Conservation (phyloP, 2,113 vertebrate species). For the Jacana jacana region DNA sequence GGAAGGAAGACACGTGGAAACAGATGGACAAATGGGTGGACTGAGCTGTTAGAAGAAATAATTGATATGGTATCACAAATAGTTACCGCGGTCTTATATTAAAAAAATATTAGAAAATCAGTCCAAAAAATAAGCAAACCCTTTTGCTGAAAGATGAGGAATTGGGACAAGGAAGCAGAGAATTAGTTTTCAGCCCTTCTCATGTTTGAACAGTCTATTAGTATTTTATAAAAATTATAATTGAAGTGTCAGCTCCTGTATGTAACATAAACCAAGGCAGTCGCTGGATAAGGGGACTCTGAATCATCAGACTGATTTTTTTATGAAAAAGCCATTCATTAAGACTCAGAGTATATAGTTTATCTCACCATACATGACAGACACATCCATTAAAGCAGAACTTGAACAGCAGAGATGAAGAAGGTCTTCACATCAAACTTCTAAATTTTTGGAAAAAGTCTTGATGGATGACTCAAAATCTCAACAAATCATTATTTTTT, state of each 20-base stretch:
- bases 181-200: not conserved
- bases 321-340: not conserved
- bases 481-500: not conserved
- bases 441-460: not conserved
- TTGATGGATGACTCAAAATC: not conserved
- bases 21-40: not conserved
- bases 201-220: not conserved
- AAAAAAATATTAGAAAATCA: not conserved
- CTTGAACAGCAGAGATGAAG: not conserved
- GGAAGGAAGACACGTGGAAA: not conserved
- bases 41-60: not conserved
- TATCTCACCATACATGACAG: not conserved
- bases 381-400: not conserved
- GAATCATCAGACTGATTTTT: not conserved
- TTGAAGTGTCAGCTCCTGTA: constrained; percentile 6
- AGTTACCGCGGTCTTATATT: not conserved
- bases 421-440: not conserved
- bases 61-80: not conserved
- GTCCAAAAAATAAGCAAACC: not conserved
- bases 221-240: constrained; percentile 6
- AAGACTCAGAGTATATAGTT: not conserved
- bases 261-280: not conserved
- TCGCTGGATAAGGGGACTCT: not conserved
- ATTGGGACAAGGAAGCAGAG: not conserved
- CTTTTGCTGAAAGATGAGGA: not conserved